phyloP scores from a whole-genome alignment of 2,797 vertebrate species.

The Pseudotriccus pelzelni region DNA sequence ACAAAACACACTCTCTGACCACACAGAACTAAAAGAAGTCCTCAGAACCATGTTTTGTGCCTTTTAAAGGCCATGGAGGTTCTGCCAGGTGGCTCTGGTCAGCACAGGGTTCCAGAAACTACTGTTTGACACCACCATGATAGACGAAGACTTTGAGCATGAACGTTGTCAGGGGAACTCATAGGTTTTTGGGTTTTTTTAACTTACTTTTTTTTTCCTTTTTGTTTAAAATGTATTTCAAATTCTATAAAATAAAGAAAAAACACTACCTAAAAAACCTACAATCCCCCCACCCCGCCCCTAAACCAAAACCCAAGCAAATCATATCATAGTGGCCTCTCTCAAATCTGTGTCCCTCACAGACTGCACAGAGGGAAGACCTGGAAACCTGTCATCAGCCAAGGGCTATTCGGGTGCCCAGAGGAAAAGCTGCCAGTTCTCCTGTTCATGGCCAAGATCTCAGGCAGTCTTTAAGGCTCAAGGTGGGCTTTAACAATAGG shows the following conservation, averaged over 20 bases:
- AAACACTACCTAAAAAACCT: background rate
- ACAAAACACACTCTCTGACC: background rate
- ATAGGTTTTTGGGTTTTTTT: background rate
- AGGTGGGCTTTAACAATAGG: background rate
- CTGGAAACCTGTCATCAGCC: background rate
- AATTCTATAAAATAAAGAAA: background rate
- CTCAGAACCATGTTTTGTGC: background rate
- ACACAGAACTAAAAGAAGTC: background rate
- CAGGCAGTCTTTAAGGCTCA: background rate
- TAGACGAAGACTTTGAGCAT: background rate
- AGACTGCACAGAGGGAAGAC: background rate
- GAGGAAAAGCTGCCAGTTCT: background rate
- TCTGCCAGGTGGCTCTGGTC: background rate
- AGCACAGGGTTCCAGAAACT: background rate
- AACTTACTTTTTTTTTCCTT: background rate
- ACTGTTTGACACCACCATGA: background rate
- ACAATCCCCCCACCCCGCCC: too few relatives aligned
- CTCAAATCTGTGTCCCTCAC: background rate
- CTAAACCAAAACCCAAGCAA: background rate
- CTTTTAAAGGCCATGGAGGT: background rate
- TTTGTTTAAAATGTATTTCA: background rate
- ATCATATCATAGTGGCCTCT: rapidly evolving
- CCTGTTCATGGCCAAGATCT: background rate
- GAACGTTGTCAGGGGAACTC: background rate
- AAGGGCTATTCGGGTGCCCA: background rate